phyloP scores from a whole-genome alignment of 2,113 vertebrate genomes.

The Chrysemys picta region DNA sequence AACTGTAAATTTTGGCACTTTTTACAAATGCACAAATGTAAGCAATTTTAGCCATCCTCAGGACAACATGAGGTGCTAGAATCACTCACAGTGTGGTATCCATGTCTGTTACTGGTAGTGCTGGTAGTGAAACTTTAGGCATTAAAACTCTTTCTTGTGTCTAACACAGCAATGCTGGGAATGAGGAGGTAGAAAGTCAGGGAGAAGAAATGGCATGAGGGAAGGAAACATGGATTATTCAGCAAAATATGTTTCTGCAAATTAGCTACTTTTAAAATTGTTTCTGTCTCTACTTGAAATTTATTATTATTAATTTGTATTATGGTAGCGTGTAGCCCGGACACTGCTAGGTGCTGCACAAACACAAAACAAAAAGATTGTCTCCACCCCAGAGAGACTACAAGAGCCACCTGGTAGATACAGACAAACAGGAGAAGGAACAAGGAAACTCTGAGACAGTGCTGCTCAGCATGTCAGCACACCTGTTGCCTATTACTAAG shows the following conservation, averaged over 20 bases:
- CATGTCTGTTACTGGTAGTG: neutral
- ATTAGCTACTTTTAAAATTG: too few relatives aligned
- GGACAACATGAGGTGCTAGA: neutral
- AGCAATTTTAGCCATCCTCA: neutral
- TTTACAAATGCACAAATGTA: neutral
- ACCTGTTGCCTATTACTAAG: neutral
- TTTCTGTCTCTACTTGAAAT: too few relatives aligned
- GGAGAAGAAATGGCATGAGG: too few relatives aligned
- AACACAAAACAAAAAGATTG: neutral
- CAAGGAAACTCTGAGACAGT: neutral
- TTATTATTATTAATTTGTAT: too few relatives aligned
- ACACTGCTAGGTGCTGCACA: neutral
- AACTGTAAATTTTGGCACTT: neutral
- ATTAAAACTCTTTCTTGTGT: neutral
- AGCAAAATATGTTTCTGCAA: too few relatives aligned
- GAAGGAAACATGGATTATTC: too few relatives aligned
- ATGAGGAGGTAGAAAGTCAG: neutral
- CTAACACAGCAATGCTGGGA: neutral
- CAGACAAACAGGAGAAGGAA: neutral
- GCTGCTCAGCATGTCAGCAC: neutral
- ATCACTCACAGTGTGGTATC: neutral
- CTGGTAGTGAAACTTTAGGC: neutral
- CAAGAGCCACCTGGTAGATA: neutral
- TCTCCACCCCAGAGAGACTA: neutral
- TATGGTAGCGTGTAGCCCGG: too few relatives aligned